Evolutionary conservation across 2,113 vertebrate species (phyloP).

Genomic region (Todiramphus chloris): DNA sequence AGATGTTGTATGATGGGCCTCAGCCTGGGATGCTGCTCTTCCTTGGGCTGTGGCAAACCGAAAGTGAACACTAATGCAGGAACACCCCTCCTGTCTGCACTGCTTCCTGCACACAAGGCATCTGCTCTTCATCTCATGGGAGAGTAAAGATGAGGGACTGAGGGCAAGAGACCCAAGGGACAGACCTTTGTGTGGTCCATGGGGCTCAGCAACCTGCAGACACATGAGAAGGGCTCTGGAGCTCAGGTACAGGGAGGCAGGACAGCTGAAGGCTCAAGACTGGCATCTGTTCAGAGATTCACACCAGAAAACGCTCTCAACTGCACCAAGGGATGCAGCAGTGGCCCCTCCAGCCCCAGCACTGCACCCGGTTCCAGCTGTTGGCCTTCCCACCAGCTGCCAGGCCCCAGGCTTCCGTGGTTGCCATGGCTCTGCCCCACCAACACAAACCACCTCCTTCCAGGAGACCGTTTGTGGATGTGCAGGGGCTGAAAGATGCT

Average conservation of each 20-base stretch:
- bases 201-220: not conserved
- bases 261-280: rapidly evolving
- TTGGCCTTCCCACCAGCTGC: not conserved
- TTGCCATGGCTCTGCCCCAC: conserved; percentile 65
- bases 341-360: not conserved
- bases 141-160: not conserved
- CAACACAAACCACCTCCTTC: not conserved
- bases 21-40: not conserved
- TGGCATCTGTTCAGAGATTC: not conserved
- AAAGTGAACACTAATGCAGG: not conserved
- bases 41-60: too few species aligned
- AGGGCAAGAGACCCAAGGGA: not conserved
- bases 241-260: not conserved
- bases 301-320: rapidly evolving
- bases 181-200: not conserved
- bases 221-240: rapidly evolving
- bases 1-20: not conserved
- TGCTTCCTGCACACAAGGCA: not conserved
- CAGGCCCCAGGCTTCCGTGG: conserved; percentile 41
- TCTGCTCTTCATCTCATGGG: not conserved
- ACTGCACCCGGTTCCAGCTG: conserved; percentile 11
- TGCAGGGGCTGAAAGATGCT: conserved; percentile 43
- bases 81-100: not conserved
- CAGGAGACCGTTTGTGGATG: not conserved
- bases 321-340: rapidly evolving